A percentile compares a stretch with the other conserved stretches of the same genome.
Evolutionary conservation across 2,888 invertebrate species (phyloP).

Genomic region (Rhogogaster chlorosoma): DNA sequence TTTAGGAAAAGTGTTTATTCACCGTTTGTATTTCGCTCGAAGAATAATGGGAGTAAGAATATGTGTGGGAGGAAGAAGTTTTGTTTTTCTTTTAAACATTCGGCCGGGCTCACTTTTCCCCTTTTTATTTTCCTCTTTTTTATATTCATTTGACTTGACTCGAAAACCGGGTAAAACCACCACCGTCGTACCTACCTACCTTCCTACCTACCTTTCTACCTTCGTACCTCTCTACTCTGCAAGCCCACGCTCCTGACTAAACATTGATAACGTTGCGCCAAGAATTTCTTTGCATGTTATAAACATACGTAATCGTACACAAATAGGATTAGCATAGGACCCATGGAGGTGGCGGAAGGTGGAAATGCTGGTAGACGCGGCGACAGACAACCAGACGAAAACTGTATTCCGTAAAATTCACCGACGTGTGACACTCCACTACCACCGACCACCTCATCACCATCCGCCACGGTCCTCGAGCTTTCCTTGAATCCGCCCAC

Average conservation of each 20-base stretch:
- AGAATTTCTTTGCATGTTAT: conserved; percentile 77
- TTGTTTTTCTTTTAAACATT: conserved; percentile 43
- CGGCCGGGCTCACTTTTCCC: background rate
- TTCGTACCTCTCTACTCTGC: conserved; percentile 19
- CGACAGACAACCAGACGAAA: conserved; percentile 31
- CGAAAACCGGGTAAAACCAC: background rate
- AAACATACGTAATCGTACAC: conserved; percentile 78
- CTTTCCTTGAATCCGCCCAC: conserved; percentile 43
- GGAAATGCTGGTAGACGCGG: conserved; percentile 20
- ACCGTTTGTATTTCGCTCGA: background rate
- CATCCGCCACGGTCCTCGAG: conserved; percentile 39
- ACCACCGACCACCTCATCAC: conserved; percentile 32
- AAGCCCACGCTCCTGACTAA: conserved; percentile 73
- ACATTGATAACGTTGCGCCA: conserved; percentile 75
- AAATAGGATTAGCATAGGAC: conserved; percentile 77
- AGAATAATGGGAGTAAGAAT: background rate
- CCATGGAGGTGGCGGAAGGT: conserved; percentile 33
- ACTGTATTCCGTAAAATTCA: conserved; percentile 23
- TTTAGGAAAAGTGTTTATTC: background rate
- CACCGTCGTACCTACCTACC: conserved; percentile 57
- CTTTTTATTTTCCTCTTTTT: conserved; percentile 60
- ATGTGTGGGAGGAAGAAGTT: background rate
- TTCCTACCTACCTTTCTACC: conserved; percentile 51
- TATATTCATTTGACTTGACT: conserved; percentile 42
- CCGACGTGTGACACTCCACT: background rate